Evolutionary conservation across 1,140 invertebrate species (phyloP).

Genomic region (Solen grandis): DNA sequence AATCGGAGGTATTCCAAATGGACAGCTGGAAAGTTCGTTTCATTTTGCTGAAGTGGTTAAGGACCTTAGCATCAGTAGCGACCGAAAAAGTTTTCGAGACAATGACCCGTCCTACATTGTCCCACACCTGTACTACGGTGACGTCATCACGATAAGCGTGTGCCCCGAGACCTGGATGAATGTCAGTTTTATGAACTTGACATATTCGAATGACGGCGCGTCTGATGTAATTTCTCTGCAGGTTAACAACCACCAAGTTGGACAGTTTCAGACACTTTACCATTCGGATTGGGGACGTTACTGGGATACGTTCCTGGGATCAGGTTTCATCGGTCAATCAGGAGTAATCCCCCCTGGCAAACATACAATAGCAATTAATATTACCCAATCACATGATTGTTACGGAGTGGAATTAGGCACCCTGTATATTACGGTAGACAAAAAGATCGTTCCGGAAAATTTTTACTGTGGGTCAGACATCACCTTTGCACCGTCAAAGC

Average conservation of each 20-base stretch:
- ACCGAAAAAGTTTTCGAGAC: background rate
- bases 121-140: conserved; percentile 33
- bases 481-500: background rate
- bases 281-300: conserved; percentile 34
- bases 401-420: conserved; percentile 38
- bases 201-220: conserved; percentile 38
- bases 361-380: conserved; percentile 24
- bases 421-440: conserved; percentile 23
- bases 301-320: background rate
- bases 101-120: conserved; percentile 1
- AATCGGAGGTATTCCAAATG: too few species aligned
- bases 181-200: conserved; percentile 13
- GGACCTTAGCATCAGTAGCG: too few species aligned
- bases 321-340: conserved; percentile 28
- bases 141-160: conserved; percentile 11
- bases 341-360: conserved; percentile 30
- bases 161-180: conserved; percentile 5
- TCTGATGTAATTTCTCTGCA: conserved; percentile 3
- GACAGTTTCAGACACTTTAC: conserved; percentile 17
- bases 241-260: background rate
- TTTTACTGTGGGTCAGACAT: conserved; percentile 23
- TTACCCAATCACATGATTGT: conserved; percentile 30
- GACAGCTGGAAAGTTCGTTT: too few species aligned
- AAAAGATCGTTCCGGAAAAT: conserved; percentile 1
- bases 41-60: too few species aligned